Base-by-base conservation (phyloP, 2,797 vertebrate species). In the Scomberomorus guttatus region DNA sequence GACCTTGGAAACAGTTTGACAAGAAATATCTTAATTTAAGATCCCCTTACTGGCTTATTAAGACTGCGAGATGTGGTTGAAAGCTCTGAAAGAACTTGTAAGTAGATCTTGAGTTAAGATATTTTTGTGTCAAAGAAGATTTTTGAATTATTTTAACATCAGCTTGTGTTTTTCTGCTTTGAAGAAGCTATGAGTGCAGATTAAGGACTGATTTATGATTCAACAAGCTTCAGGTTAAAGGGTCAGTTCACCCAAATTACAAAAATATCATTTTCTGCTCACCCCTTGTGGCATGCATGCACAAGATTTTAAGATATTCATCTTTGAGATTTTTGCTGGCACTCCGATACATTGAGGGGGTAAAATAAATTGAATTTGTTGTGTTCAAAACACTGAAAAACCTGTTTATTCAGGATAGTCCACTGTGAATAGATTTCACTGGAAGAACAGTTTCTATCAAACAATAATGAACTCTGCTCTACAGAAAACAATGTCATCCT, bases 221-320 rank as follows among this genome's bases (percentile, higher is more conserved):
- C n/a, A 70, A 10, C 18, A 57, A 24, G 64, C 13, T 8, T 29
- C 22, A 25, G n/a, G 20, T 17, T 72, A 61, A 72, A 61, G n/a
- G 25, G 8, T 61, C 56, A 60, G 27, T 65, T 70, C 27, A 27
- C n/a, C 24, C 1, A 24, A 59, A 37, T 65, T 39, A 7, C 15
- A 18, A 20, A 57, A 37, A 22, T 1, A 4, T 27, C 24, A 12
- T 48, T 32, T 52, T 32, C 24, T 62, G 14, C 18, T 34, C 22
- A 10, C 22, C 6, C 4, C 11, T 54, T 5, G n/a, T 56, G 37
- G 18, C 34, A 37, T 37, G 34, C 6, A 3, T 42, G 39, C 13
- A 42, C 12, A 32, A 24, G 9, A 1, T 57, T 22, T 57, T 69
- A 4, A 51, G 25, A 48, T 15, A n/a, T 13, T 14, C 4, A 4